These are phyloP conservation scores for Montipora capitata DNA, from an alignment of 92 coral and sea anemone genomes.

Conservation along the genomic window DNA sequence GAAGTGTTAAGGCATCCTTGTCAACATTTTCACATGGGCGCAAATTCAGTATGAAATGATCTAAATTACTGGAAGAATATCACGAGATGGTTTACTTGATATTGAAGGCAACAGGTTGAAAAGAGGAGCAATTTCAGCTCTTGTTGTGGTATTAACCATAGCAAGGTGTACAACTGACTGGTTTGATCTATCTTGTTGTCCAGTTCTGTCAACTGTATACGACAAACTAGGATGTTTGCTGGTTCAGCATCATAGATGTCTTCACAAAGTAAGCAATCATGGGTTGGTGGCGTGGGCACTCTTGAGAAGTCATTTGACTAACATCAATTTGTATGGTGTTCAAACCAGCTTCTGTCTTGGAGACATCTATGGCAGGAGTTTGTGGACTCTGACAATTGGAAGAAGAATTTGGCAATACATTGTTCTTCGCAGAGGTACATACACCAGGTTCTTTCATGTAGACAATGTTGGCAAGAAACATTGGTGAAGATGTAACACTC, in stretches of 20 bases:
- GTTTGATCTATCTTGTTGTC: neutral
- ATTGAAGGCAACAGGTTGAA: neutral
- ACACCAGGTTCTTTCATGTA: no score
- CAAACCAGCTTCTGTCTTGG: no score
- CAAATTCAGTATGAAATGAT: neutral
- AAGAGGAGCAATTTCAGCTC: conserved; percentile 38
- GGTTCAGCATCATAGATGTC: neutral
- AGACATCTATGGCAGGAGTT: no score
- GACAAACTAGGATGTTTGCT: neutral
- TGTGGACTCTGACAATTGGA: no score
- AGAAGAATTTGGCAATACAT: no score
- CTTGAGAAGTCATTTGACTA: no score
- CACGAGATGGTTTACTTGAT: neutral
- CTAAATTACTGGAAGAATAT: neutral
- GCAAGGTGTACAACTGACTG: neutral
- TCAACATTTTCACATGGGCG: conserved; percentile 5
- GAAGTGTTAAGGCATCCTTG: neutral
- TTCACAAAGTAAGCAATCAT: no score
- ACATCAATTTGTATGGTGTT: no score
- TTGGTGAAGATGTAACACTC: no score
- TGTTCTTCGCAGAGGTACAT: no score
- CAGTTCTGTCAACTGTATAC: neutral
- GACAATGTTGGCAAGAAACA: no score
- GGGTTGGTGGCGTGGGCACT: no score
- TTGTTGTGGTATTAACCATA: conserved; percentile 9